phyloP scores from a whole-genome alignment of 2,797 vertebrate species.

The Myripristis murdjan region DNA sequence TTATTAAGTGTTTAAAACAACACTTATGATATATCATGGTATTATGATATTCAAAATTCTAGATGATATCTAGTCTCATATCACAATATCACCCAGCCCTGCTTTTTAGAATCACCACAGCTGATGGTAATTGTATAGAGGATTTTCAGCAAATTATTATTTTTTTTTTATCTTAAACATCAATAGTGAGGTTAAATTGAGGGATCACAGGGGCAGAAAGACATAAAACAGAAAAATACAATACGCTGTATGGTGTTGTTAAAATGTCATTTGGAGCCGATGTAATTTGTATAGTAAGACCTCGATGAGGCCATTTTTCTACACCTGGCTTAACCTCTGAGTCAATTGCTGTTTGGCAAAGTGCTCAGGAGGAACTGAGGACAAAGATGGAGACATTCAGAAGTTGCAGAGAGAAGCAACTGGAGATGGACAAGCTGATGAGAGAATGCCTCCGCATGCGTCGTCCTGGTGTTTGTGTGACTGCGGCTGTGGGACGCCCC shows the following conservation, averaged over 20 bases:
- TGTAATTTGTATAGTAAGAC: no score
- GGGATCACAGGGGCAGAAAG: not conserved
- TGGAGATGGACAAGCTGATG: slow-evolving; percentile 32
- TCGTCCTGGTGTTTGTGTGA: slow-evolving; percentile 56
- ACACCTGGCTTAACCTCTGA: not conserved
- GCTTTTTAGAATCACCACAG: no score
- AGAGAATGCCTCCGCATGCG: slow-evolving; percentile 31
- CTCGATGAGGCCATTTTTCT: no score
- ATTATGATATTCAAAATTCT: no score
- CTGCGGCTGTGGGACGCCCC: slow-evolving; percentile 64
- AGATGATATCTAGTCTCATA: no score
- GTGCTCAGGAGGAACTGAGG: not conserved
- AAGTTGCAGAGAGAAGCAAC: slow-evolving; percentile 24
- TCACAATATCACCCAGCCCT: no score
- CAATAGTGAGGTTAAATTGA: no score
- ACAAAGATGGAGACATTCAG: slow-evolving; percentile 8
- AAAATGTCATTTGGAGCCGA: not conserved
- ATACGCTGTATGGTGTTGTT: not conserved
- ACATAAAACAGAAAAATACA: not conserved
- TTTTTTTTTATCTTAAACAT: not conserved
- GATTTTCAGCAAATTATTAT: no score
- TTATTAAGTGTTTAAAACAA: no score
- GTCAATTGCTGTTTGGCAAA: not conserved
- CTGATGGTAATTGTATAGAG: no score
- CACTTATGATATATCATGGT: no score